These are phyloP conservation scores for Caenorhabditis tropicalis DNA, from an alignment of 1,140 invertebrate genomes.

Conservation along the genomic window DNA sequence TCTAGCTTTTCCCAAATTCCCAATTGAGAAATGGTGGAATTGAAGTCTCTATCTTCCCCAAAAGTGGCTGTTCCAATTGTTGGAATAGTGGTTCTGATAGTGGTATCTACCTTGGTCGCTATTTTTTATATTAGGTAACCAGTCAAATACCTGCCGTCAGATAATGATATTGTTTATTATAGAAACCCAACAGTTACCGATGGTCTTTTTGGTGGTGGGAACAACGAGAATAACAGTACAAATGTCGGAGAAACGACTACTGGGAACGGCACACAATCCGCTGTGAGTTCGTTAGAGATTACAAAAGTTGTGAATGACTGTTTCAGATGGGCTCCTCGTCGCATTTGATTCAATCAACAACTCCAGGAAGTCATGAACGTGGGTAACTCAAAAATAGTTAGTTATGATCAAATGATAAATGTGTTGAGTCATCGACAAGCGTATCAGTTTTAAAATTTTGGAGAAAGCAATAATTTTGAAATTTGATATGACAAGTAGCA, in stretches of 20 bases:
- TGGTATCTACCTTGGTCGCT: slow-evolving; percentile 7
- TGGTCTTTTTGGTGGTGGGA: background rate
- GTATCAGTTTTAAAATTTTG: background rate
- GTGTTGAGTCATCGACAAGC: background rate
- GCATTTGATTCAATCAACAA: background rate
- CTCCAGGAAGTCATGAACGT: background rate
- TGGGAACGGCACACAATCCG: background rate
- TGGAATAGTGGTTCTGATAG: slow-evolving; percentile 17
- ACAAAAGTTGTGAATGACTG: background rate
- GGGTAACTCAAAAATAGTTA: background rate
- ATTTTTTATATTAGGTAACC: slow-evolving; percentile 34
- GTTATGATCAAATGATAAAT: background rate
- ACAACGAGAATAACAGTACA: background rate
- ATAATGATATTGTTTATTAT: background rate
- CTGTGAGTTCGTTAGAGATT: background rate
- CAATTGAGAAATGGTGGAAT: slow-evolving; percentile 25
- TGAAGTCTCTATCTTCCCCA: slow-evolving; percentile 13
- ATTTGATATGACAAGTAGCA: background rate
- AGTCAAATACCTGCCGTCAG: background rate
- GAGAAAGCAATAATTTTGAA: background rate
- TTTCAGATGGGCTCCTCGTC: background rate
- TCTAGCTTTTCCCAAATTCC: background rate
- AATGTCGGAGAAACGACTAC: background rate
- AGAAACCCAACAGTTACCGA: slow-evolving; percentile 44
- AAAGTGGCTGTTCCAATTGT: slow-evolving; percentile 38